A percentile compares a stretch with the other conserved stretches of the same genome.
Conservation (phyloP, 2,797 vertebrate species). For the Muscicapa striata region DNA sequence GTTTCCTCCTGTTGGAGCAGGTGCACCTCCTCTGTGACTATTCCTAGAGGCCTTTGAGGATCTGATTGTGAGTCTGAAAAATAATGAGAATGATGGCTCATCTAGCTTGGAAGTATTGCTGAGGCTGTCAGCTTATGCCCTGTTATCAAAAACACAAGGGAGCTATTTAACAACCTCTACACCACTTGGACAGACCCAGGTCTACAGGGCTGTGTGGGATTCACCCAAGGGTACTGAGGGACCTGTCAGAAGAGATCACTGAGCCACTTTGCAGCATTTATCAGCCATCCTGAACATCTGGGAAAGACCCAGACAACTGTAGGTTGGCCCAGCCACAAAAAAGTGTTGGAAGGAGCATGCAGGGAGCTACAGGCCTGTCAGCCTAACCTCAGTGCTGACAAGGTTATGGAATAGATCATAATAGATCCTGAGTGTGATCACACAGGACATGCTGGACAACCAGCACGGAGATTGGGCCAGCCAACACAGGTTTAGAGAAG, state of each 20-base stretch:
- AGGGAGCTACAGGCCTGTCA: neutral
- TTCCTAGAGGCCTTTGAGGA: neutral
- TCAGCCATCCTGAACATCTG: fast-evolving
- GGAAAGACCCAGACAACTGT: neutral
- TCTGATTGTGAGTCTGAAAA: neutral
- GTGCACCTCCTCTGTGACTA: neutral
- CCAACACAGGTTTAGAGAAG: neutral
- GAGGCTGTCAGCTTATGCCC: neutral
- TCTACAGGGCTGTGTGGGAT: neutral
- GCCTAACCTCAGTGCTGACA: neutral
- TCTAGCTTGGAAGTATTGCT: neutral
- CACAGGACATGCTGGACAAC: too few relatives aligned
- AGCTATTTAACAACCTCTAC: neutral
- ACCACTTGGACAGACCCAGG: neutral
- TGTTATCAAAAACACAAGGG: neutral
- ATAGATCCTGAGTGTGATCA: neutral
- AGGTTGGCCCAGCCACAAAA: neutral
- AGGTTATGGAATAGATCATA: neutral
- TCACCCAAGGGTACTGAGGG: neutral
- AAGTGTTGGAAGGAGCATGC: neutral
- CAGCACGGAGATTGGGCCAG: neutral
- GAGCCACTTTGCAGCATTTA: neutral
- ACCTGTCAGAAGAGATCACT: neutral
- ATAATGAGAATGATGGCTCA: neutral
- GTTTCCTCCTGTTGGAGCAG: neutral